Conservation (phyloP, 1,140 invertebrate species). For the Magallana gigas region DNA sequence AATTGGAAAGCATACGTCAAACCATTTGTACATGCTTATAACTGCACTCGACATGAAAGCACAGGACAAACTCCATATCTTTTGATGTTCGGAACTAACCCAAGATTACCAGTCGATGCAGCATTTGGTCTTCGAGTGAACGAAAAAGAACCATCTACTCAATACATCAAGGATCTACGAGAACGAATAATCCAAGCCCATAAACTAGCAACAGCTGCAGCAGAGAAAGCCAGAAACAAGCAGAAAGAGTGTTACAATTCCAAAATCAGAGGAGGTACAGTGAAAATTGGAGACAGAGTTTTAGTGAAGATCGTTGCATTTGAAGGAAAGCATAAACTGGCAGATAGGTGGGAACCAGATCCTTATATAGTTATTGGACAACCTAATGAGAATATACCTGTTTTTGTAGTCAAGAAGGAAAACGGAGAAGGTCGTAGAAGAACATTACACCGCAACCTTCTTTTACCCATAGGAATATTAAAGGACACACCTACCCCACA, state of each 20-base stretch:
- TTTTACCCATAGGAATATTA: conserved; percentile 42
- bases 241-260: conserved; percentile 49
- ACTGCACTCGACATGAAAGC: conserved; percentile 51
- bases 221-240: background rate
- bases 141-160: background rate
- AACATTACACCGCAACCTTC: conserved; percentile 51
- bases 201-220: conserved; percentile 2
- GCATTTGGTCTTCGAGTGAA: conserved; percentile 44
- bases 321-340: conserved; percentile 52
- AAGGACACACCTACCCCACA: conserved; percentile 10
- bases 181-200: conserved; percentile 41
- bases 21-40: conserved; percentile 49
- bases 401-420: conserved; percentile 48
- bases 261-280: conserved; percentile 29
- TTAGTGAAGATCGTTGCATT: conserved; percentile 44
- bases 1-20: conserved; percentile 50
- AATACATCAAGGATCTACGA: background rate
- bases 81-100: conserved; percentile 49
- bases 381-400: conserved; percentile 49
- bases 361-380: conserved; percentile 41
- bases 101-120: conserved; percentile 46
- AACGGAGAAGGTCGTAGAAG: background rate
- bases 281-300: conserved; percentile 55
- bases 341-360: conserved; percentile 49
- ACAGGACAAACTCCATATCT: conserved; percentile 39